phyloP scores from a whole-genome alignment of 2,797 vertebrate species.

The Pipistrellus nathusii region DNA sequence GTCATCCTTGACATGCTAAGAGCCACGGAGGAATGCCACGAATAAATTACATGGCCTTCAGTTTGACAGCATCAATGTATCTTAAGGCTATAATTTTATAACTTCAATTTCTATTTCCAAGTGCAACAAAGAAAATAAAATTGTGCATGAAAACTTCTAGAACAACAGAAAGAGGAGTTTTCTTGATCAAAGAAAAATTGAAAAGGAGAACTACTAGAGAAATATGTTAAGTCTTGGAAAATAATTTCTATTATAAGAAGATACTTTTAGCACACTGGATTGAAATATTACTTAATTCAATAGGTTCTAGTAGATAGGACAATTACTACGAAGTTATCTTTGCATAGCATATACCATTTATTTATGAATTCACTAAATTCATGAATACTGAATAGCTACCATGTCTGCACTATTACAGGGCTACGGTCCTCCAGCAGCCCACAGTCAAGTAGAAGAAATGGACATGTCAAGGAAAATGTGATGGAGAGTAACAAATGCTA shows the following conservation, averaged over 20 bases:
- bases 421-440: not conserved
- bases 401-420: not conserved
- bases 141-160: conserved; percentile 49
- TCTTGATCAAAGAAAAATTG: conserved; percentile 53
- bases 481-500: not conserved
- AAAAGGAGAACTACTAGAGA: conserved; percentile 37
- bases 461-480: not conserved
- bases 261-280: conserved; percentile 24
- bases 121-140: conserved; percentile 73
- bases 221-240: conserved; percentile 14
- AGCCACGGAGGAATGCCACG: conserved; percentile 60
- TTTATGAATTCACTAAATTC: not conserved
- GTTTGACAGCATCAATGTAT: conserved; percentile 73
- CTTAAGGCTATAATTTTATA: conserved; percentile 70
- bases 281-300: conserved; percentile 18
- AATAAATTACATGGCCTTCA: conserved; percentile 69
- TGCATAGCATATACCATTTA: not conserved
- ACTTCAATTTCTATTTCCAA: conserved; percentile 73
- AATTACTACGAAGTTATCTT: not conserved
- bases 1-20: conserved; percentile 79
- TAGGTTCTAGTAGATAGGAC: not conserved
- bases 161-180: conserved; percentile 34
- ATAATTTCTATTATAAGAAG: conserved; percentile 44
- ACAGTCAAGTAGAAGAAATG: not conserved
- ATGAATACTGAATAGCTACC: not conserved